Percentiles rank a stretch among this genome's conserved stretches.
Conservation (phyloP, 2,113 vertebrate genomes). For the Vulpes vulpes region DNA sequence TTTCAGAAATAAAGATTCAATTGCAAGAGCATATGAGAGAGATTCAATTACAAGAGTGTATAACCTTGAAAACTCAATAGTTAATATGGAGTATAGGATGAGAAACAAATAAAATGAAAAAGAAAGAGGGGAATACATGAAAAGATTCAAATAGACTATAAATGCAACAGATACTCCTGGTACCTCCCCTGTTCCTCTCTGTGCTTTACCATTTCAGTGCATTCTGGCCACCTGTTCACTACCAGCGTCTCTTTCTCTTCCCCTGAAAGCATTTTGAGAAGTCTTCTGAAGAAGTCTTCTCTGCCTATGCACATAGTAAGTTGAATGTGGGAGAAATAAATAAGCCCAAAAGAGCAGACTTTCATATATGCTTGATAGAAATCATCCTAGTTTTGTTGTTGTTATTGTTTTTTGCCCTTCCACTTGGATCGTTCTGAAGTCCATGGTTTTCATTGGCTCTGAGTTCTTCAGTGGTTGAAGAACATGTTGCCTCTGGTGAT, state of each 20-base stretch:
- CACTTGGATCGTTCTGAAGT: not conserved
- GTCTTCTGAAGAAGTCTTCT: not conserved
- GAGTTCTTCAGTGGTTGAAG: not conserved
- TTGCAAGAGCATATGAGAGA: not conserved
- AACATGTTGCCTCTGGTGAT: not conserved
- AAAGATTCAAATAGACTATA: not conserved
- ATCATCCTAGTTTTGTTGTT: not conserved
- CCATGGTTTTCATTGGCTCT: not conserved
- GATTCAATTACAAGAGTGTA: not conserved
- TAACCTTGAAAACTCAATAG: not conserved
- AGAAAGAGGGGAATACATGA: not conserved
- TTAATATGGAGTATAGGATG: not conserved
- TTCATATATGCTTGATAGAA: not conserved
- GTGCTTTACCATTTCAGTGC: not conserved
- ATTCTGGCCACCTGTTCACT: not conserved
- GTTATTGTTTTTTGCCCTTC: not conserved
- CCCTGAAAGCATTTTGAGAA: not conserved
- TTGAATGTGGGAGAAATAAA: not conserved
- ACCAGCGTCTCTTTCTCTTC: not conserved
- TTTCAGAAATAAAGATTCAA: not conserved
- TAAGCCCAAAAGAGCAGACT: not conserved
- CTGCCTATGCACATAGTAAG: not conserved
- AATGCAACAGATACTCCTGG: not conserved
- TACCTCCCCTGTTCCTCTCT: not conserved
- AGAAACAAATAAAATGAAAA: not conserved